These are phyloP conservation scores for Coranthus polyacanthus DNA, from an alignment of 2,797 vertebrate species.

Conservation along the genomic window DNA sequence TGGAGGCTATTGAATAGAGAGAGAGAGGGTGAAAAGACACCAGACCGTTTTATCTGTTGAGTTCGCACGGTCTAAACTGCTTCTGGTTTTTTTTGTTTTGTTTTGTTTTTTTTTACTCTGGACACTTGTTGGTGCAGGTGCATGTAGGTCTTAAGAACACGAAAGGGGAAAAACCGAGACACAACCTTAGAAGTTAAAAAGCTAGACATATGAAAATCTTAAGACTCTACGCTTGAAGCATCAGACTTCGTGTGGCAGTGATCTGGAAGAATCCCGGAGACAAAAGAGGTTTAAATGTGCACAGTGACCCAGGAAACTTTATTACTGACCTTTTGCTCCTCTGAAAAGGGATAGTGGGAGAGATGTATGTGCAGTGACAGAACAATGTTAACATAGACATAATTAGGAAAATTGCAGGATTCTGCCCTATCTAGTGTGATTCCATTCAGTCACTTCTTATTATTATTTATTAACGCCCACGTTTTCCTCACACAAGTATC, in stretches of 20 bases:
- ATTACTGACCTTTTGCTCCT: conserved; percentile 46
- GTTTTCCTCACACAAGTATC: background rate
- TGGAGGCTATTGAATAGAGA: conserved; percentile 79
- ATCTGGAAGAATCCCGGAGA: conserved; percentile 60
- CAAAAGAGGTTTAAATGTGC: conserved; percentile 57
- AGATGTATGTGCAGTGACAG: conserved; percentile 19
- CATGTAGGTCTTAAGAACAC: conserved; percentile 16
- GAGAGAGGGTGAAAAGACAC: conserved; percentile 62
- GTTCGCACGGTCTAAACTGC: conserved; percentile 55
- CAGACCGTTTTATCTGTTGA: conserved; percentile 57
- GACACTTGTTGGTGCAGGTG: conserved; percentile 50
- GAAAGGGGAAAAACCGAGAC: background rate
- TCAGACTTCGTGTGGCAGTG: conserved; percentile 49
- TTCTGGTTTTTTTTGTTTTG: too few relatives aligned
- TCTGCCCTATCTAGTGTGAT: background rate
- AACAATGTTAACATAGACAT: conserved; percentile 18
- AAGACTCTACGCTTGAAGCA: conserved; percentile 19
- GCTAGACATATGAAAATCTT: background rate
- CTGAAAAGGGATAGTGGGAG: conserved; percentile 29
- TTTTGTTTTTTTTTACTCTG: conserved; percentile 9
- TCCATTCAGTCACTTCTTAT: background rate
- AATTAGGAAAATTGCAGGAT: conserved; percentile 32
- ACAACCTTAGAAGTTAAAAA: conserved; percentile 25
- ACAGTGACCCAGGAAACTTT: conserved; percentile 70
- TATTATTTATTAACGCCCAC: background rate